Evolutionary conservation across 2,113 vertebrate genomes (phyloP), one percentile per base, ranked within the genome.

Genomic region (Phoenicopterus ruber): DNA sequence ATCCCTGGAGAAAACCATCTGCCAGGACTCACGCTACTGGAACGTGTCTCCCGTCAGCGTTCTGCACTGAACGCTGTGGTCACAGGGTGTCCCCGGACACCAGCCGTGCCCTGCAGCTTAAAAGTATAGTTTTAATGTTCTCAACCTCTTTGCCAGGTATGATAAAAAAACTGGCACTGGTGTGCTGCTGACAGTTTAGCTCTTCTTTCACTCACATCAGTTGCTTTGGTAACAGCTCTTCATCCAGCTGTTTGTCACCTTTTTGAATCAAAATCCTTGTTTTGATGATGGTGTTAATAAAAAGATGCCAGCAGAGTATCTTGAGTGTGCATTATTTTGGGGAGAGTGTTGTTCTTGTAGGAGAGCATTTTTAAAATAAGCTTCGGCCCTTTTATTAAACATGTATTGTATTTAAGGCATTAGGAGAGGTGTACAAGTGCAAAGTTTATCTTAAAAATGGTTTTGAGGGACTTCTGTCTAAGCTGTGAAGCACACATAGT

Each of bases 71-170:
- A 3, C 3, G 6, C 36, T 7, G 61, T 28, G 69, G 69, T 96
- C 81, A 34, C 70, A 57, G 87, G 49, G 87, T 50, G 90, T 79
- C 78, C 78, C 78, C 9, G 31, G 49, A 21, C 2, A 13, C 88
- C 57, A 76, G 70, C 66, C 8, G 7, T 94, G 74, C 92, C 87
- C 84, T 77, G 79, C n/a, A 26, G 94, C 92, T 96, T 95, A 88
- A 0, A 90, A 90, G 92, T 88, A 8, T 80, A 49, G 90, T 90
- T 96, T 90, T 96, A 92, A 95, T 82, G 74, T 88, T 93, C 90
- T 96, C 85, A 70, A 4, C 71, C 83, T 22, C 71, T 73, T 70
- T 77, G 67, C 63, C 85, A 55, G 79, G 63, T 82, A 36, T 59
- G 74, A 40, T 62, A 13, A 82, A 5, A 29, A 57, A 57, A 32